phyloP scores from a whole-genome alignment of 2,797 vertebrate genomes.

The Paratrypauchen microcephalus region DNA sequence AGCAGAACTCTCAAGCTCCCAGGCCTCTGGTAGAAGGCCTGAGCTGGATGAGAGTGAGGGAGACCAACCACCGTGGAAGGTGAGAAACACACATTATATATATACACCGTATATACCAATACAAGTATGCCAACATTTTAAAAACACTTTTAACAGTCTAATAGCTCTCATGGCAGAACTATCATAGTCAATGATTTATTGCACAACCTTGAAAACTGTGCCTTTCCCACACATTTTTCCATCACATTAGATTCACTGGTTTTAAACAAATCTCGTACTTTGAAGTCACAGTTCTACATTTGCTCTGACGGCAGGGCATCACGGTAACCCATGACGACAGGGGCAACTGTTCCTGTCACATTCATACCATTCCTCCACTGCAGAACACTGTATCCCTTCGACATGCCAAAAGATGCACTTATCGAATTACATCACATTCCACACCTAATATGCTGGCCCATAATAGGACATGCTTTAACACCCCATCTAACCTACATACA shows the following conservation, averaged over 20 bases:
- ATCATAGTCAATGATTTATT: not conserved
- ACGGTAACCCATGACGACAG: constrained; percentile 45
- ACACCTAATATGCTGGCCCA: constrained; percentile 32
- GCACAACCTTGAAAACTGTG: not conserved
- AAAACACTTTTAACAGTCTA: not conserved
- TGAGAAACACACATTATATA: no score
- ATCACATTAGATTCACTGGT: no score
- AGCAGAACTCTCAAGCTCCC: no score
- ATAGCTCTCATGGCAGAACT: not conserved
- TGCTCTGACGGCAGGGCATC: constrained; percentile 29
- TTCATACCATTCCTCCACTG: constrained; percentile 29
- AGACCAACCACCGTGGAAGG: no score
- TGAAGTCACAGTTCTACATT: not conserved
- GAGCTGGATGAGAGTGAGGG: no score
- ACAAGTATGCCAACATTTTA: not conserved
- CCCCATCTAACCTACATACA: constrained; percentile 15
- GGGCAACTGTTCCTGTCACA: constrained; percentile 25
- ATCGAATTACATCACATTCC: constrained; percentile 66
- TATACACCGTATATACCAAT: no score
- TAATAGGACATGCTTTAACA: constrained; percentile 37
- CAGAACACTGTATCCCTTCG: constrained; percentile 33
- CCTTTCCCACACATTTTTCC: no score
- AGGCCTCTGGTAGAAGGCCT: no score
- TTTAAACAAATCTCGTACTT: not conserved
- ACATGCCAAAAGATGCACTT: constrained; percentile 33